These are phyloP conservation scores for Pangasius djambal DNA, from an alignment of 2,797 vertebrate species.

Conservation along the genomic window DNA sequence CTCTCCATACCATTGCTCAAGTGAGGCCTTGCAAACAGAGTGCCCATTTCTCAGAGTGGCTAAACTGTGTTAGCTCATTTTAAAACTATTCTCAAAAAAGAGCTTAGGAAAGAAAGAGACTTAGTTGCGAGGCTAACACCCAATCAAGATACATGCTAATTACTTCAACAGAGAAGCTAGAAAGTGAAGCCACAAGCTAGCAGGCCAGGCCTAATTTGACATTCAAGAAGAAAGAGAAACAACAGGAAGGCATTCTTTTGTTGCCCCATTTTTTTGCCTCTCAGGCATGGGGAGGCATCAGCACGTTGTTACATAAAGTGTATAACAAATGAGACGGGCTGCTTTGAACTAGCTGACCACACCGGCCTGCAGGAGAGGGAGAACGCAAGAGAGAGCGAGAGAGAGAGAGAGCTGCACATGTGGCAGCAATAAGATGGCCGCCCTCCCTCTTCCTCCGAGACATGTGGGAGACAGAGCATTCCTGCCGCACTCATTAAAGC, in stretches of 20 bases:
- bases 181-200: conserved; percentile 44
- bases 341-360: conserved; percentile 84
- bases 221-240: conserved; percentile 46
- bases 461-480: conserved; percentile 83
- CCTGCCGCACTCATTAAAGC: conserved; percentile 79
- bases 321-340: conserved; percentile 80
- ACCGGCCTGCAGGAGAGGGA: conserved; percentile 76
- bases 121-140: conserved; percentile 50
- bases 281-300: conserved; percentile 69
- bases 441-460: conserved; percentile 63
- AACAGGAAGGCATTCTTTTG: conserved; percentile 67
- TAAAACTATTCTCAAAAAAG: conserved; percentile 11
- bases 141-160: conserved; percentile 69
- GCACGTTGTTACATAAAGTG: conserved; percentile 77
- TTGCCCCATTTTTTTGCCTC: conserved; percentile 55
- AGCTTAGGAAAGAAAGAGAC: background rate
- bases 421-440: conserved; percentile 82
- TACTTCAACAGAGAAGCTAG: conserved; percentile 69
- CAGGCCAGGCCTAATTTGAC: conserved; percentile 59
- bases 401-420: conserved; percentile 68
- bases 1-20: conserved; percentile 77
- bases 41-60: conserved; percentile 62
- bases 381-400: conserved; percentile 22
- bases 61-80: conserved; percentile 4
- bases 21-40: conserved; percentile 63